Evolutionary conservation across 2,888 invertebrate genomes (phyloP).

Genomic region (Chrysolina americana): DNA sequence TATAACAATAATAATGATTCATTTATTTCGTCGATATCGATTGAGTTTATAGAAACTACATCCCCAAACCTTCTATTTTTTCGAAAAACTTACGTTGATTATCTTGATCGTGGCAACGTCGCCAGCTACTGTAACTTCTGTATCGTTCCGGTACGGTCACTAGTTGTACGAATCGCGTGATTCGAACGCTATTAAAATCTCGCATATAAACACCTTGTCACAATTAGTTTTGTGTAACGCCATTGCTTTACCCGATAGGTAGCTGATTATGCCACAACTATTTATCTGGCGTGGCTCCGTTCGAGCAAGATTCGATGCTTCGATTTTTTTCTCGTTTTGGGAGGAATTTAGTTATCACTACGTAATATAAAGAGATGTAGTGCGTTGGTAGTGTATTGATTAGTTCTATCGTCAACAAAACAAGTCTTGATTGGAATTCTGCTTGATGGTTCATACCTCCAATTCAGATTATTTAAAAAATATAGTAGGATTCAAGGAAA

Average conservation of each 20-base stretch:
- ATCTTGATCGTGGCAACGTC: background rate
- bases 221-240: slow-evolving; percentile 30
- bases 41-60: too few species aligned
- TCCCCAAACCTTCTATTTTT: too few species aligned
- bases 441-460: too few species aligned
- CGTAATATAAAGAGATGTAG: too few species aligned
- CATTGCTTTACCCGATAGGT: slow-evolving; percentile 29
- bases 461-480: too few species aligned
- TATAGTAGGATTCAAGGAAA: too few species aligned
- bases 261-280: slow-evolving; percentile 30
- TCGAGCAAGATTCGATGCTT: background rate
- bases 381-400: too few species aligned
- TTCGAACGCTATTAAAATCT: slow-evolving; percentile 63
- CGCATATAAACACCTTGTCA: slow-evolving; percentile 60
- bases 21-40: too few species aligned
- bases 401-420: too few species aligned
- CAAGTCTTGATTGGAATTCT: too few species aligned
- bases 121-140: slow-evolving; percentile 32
- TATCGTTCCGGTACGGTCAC: slow-evolving; percentile 40
- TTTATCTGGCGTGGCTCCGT: slow-evolving; percentile 7
- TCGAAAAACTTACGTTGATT: background rate
- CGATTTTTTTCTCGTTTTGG: background rate
- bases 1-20: too few species aligned
- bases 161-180: slow-evolving; percentile 57
- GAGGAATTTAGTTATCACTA: background rate